Conservation (phyloP, 2,113 vertebrate species). For the Grammomys dolichurus region DNA sequence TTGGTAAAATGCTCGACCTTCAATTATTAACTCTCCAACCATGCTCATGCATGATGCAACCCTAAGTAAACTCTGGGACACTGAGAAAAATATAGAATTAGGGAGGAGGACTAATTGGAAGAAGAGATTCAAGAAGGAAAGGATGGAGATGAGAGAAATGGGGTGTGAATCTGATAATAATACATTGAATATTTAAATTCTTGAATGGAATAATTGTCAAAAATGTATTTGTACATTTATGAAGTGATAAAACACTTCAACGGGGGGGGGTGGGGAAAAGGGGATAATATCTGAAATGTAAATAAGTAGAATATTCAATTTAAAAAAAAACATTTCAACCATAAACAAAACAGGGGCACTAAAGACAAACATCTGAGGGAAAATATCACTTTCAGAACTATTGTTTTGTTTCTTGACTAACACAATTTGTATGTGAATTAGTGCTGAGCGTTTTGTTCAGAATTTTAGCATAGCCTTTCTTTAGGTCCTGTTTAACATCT, state of each 20-base stretch:
- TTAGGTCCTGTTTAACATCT: slow-evolving; percentile 23
- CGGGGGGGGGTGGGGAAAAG: too few relatives aligned
- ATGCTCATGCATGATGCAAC: not conserved
- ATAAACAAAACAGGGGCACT: not conserved
- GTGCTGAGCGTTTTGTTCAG: slow-evolving; percentile 29
- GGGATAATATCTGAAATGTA: too few relatives aligned
- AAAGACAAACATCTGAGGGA: not conserved
- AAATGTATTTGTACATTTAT: not conserved
- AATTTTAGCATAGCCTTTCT: not conserved
- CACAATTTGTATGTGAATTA: slow-evolving; percentile 1
- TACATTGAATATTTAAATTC: not conserved
- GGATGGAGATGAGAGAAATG: not conserved
- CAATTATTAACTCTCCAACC: not conserved
- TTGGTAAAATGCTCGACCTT: not conserved
- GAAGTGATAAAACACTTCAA: not conserved
- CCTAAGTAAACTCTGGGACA: not conserved
- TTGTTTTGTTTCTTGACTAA: slow-evolving; percentile 11
- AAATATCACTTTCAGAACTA: not conserved
- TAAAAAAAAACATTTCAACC: too few relatives aligned
- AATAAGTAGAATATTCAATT: too few relatives aligned
- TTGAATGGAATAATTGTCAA: not conserved
- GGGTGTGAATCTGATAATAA: not conserved
- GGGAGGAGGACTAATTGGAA: too few relatives aligned
- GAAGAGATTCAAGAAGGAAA: not conserved
- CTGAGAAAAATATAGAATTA: too few relatives aligned